Conservation (phyloP, 2,113 vertebrate species). For the Choloepus hoffmanni region DNA sequence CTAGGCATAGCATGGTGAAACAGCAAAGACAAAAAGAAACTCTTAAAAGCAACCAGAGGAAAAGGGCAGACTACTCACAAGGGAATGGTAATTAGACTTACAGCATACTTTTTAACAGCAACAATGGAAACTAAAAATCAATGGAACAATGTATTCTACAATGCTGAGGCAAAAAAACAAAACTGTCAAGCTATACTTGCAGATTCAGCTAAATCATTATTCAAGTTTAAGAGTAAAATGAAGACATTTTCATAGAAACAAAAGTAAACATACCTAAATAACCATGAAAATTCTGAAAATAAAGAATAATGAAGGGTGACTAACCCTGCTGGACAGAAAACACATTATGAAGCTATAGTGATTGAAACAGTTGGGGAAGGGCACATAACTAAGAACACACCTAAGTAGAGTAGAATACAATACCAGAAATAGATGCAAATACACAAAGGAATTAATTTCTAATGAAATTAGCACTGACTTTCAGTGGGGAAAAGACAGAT, state of each 20-base stretch:
- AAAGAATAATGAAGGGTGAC: neutral
- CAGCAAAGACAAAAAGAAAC: neutral
- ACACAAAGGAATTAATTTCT: neutral
- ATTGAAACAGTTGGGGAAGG: neutral
- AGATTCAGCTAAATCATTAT: neutral
- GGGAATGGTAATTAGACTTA: neutral
- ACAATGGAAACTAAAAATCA: neutral
- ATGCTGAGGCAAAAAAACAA: neutral
- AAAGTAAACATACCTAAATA: neutral
- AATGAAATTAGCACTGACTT: neutral
- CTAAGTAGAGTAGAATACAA: neutral
- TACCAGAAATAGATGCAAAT: neutral
- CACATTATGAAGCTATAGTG: neutral
- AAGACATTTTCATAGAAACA: neutral
- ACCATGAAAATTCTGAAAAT: slow-evolving; percentile 10
- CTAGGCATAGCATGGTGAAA: neutral
- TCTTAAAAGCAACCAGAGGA: slow-evolving; percentile 21
- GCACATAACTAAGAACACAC: neutral
- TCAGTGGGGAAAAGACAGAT: neutral
- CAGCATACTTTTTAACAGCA: neutral
- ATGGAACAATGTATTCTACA: neutral
- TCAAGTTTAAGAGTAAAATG: neutral
- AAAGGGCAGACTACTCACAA: neutral
- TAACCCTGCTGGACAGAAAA: neutral
- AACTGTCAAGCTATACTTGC: neutral